Evolutionary conservation across 2,797 vertebrate genomes (phyloP).

Genomic region (Gymnothorax javanicus): DNA sequence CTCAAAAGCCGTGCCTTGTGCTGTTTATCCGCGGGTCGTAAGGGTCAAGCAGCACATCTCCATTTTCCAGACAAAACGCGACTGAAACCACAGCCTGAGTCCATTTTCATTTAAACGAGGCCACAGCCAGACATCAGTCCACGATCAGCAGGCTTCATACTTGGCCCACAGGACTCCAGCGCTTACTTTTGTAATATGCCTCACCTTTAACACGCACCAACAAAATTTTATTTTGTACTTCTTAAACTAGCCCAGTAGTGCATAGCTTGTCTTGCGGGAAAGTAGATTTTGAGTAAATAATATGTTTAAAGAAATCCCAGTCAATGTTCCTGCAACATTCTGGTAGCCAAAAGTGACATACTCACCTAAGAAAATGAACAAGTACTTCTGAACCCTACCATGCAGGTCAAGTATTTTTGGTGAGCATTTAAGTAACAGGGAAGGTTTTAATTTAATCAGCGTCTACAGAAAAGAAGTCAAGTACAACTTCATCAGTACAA

Average conservation of each 20-base stretch:
- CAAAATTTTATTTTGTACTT: not conserved
- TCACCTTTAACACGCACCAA: not conserved
- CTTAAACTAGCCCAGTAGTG: not conserved
- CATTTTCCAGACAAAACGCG: conserved; percentile 21
- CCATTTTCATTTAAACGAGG: conserved; percentile 15
- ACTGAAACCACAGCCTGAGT: conserved; percentile 22
- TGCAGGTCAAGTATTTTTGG: not conserved
- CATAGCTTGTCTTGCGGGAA: not conserved
- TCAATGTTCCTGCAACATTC: not conserved
- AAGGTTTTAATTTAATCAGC: conserved; percentile 55
- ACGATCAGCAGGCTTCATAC: not conserved
- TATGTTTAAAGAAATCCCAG: not conserved
- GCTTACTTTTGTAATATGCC: not conserved
- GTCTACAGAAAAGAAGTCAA: conserved; percentile 63
- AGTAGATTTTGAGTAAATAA: not conserved
- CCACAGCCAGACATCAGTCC: not conserved
- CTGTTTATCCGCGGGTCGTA: conserved; percentile 59
- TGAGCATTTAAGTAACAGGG: not conserved
- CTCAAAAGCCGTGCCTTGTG: conserved; percentile 48
- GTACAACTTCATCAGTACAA: conserved; percentile 69
- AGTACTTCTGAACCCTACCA: not conserved
- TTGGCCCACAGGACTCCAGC: not conserved
- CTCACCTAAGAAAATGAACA: not conserved
- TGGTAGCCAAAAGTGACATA: not conserved
- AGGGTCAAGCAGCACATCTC: conserved; percentile 36